A percentile compares a stretch with the other conserved stretches of the same genome.
phyloP scores from a whole-genome alignment of 2,888 invertebrate species.

The Sturmia bella region DNA sequence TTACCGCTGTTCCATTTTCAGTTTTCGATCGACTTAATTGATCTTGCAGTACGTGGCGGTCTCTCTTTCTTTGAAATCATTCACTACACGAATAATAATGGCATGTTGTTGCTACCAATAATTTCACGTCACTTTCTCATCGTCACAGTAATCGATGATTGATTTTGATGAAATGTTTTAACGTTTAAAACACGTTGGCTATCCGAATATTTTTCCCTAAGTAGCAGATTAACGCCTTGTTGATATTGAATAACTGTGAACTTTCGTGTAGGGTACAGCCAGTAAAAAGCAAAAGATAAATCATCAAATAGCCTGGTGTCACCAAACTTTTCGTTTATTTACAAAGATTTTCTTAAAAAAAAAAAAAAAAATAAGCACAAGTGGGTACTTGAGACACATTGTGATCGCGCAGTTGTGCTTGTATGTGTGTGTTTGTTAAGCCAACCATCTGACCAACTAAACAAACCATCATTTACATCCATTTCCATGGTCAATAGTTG shows the following conservation, averaged over 20 bases:
- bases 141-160: too few relatives aligned
- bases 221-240: too few relatives aligned
- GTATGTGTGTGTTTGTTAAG: background rate
- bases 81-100: too few relatives aligned
- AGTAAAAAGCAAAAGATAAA: background rate
- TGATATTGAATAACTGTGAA: background rate
- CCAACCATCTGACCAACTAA: constrained; percentile 26
- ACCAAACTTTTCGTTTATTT: constrained; percentile 32
- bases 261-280: background rate
- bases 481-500: constrained; percentile 54
- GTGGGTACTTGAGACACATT: constrained; percentile 33
- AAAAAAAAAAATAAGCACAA: constrained; percentile 1
- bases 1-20: too few relatives aligned
- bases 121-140: too few relatives aligned
- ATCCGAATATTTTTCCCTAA: too few relatives aligned
- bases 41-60: too few relatives aligned
- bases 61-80: too few relatives aligned
- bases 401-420: constrained; percentile 17
- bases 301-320: constrained; percentile 33
- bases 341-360: constrained; percentile 31
- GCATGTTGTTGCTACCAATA: too few relatives aligned
- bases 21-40: too few relatives aligned
- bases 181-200: too few relatives aligned
- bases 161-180: too few relatives aligned
- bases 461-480: constrained; percentile 7